phyloP scores from a whole-genome alignment of 1,140 invertebrate genomes.

The Oncopodura yosiiana region DNA sequence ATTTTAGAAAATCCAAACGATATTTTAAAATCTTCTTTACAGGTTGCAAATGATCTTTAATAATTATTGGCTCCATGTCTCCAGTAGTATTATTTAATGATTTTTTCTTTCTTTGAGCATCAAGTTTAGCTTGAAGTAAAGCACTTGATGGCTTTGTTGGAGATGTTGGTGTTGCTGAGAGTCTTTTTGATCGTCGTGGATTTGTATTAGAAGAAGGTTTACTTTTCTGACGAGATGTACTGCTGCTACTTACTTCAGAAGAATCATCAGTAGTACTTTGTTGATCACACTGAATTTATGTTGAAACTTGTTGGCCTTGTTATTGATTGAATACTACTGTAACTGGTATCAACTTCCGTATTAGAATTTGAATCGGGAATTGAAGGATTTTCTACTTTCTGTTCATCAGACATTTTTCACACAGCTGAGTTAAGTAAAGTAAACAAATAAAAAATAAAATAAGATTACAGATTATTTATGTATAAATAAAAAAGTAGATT shows the following conservation, averaged over 20 bases:
- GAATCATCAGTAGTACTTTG: neutral
- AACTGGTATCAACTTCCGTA: neutral
- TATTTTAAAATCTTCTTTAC: conserved; percentile 12
- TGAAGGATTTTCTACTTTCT: too few relatives aligned
- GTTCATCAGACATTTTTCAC: too few relatives aligned
- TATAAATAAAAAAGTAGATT: too few relatives aligned
- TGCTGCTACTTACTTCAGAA: neutral
- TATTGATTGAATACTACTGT: neutral
- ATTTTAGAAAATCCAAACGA: neutral
- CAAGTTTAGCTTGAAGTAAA: conserved; percentile 24
- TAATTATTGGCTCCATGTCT: conserved; percentile 15
- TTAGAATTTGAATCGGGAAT: neutral
- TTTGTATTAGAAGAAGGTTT: neutral
- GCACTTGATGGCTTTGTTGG: conserved; percentile 20
- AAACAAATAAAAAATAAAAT: too few relatives aligned
- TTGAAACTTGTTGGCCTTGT: conserved; percentile 12
- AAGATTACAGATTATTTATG: too few relatives aligned
- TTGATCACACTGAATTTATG: conserved; percentile 10
- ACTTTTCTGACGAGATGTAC: neutral
- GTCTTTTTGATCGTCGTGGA: neutral
- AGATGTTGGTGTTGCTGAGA: neutral
- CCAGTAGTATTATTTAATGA: neutral
- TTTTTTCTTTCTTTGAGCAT: conserved; percentile 18
- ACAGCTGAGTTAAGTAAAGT: too few relatives aligned
- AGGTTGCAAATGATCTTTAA: conserved; percentile 31